A percentile compares a stretch with the other conserved stretches of the same genome.
These are phyloP conservation scores for Callipepla squamata DNA, from an alignment of 2,113 vertebrate species.

Conservation along the genomic window DNA sequence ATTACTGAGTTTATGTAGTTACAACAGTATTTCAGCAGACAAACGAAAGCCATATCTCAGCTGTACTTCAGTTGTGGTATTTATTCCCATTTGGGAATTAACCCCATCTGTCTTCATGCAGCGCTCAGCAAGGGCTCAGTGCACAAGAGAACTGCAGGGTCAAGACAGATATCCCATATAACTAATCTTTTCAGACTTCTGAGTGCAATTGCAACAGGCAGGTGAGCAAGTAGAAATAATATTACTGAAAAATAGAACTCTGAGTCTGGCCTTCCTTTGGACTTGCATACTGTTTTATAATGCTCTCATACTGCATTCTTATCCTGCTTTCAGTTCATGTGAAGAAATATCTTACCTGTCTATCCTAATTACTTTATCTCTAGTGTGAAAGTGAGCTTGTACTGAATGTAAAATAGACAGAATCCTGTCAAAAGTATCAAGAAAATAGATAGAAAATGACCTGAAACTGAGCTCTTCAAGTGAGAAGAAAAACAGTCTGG, in stretches of 20 bases:
- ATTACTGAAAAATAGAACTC: neutral
- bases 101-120: conserved; percentile 14
- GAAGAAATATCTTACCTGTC: neutral
- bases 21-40: neutral
- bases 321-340: neutral
- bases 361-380: neutral
- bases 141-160: neutral
- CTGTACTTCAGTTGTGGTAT: neutral
- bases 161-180: neutral
- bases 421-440: conserved; percentile 47
- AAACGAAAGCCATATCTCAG: conserved; percentile 1
- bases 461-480: conserved; percentile 46
- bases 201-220: neutral
- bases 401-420: neutral
- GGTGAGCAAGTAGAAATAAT: neutral
- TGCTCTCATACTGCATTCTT: neutral
- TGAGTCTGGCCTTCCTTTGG: neutral
- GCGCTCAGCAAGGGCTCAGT: neutral
- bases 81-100: neutral
- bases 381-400: neutral
- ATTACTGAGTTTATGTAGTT: neutral
- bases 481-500: conserved; percentile 36
- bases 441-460: conserved; percentile 21
- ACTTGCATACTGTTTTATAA: neutral
- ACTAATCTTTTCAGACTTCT: neutral